phyloP scores from a whole-genome alignment of 2,797 vertebrate genomes.

The Xiphorhynchus erythropygius region DNA sequence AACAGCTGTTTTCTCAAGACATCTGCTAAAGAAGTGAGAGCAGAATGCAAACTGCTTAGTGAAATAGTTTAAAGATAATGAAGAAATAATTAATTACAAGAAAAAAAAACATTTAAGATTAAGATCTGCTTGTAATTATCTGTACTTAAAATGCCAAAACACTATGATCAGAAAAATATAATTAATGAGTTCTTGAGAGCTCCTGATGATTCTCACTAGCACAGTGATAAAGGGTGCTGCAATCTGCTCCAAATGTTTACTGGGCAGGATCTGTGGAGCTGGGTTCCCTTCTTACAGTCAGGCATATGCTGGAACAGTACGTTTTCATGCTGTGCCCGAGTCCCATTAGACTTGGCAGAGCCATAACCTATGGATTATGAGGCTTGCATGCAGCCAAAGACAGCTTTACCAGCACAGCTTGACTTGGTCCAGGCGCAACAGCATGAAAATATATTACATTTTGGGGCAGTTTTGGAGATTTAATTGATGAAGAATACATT shows the following conservation, averaged over 20 bases:
- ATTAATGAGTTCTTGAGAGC: slow-evolving; percentile 69
- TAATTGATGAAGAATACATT: slow-evolving; percentile 21
- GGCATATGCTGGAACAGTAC: slow-evolving; percentile 2
- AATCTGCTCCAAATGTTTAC: slow-evolving; percentile 54
- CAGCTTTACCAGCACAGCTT: slow-evolving; percentile 45
- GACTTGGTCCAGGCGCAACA: slow-evolving; percentile 13
- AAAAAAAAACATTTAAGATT: slow-evolving; percentile 33
- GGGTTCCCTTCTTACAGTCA: slow-evolving; percentile 10
- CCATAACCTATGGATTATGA: neutral
- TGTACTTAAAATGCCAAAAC: slow-evolving; percentile 66
- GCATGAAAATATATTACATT: slow-evolving; percentile 24
- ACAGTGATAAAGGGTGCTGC: slow-evolving; percentile 36
- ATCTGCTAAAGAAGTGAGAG: slow-evolving; percentile 62
- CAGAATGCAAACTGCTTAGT: slow-evolving; percentile 69
- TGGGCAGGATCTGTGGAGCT: neutral
- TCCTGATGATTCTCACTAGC: slow-evolving; percentile 46
- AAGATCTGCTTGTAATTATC: slow-evolving; percentile 76
- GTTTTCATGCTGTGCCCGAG: slow-evolving; percentile 39
- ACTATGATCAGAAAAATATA: slow-evolving; percentile 57
- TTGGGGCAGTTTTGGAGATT: slow-evolving; percentile 9
- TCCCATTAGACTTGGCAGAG: slow-evolving; percentile 51
- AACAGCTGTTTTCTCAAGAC: slow-evolving; percentile 72
- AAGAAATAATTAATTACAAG: slow-evolving; percentile 74
- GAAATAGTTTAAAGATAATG: slow-evolving; percentile 67
- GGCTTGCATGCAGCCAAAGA: neutral